These are phyloP conservation scores for Istiophorus platypterus DNA, from an alignment of 2,113 vertebrate species.

Conservation along the genomic window DNA sequence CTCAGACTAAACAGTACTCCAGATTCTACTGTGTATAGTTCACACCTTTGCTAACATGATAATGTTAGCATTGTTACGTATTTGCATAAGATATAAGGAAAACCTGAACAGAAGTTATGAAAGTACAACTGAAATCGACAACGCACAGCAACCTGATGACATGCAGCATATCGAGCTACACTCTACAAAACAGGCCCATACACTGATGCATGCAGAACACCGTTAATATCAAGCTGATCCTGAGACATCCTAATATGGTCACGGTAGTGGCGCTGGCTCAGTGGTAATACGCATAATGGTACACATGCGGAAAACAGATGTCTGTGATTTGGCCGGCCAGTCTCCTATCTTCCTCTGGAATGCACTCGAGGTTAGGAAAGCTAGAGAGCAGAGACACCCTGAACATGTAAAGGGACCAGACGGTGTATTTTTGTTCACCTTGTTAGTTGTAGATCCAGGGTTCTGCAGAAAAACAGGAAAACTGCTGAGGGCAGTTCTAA, in stretches of 20 bases:
- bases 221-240: slow-evolving; percentile 22
- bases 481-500: not conserved
- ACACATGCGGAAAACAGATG: slow-evolving; percentile 53
- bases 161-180: not conserved
- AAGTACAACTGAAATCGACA: not conserved
- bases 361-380: slow-evolving; percentile 7
- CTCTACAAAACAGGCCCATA: not conserved
- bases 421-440: not conserved
- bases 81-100: not conserved
- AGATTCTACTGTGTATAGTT: not conserved
- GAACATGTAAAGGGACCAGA: slow-evolving; percentile 8
- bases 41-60: not conserved
- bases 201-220: not conserved
- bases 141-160: not conserved
- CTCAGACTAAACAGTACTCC: not conserved
- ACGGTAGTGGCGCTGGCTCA: not conserved
- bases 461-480: slow-evolving; percentile 14
- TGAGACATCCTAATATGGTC: slow-evolving; percentile 43
- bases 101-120: not conserved
- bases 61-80: no score
- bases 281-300: slow-evolving; percentile 40
- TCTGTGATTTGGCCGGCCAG: slow-evolving; percentile 42
- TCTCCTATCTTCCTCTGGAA: slow-evolving; percentile 40
- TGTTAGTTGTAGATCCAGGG: slow-evolving; percentile 18
- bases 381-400: not conserved